Evolutionary conservation across 1,140 invertebrate genomes (phyloP), one percentile per base, ranked within the genome.

Genomic region (Ceratoteleas bidentatus): DNA sequence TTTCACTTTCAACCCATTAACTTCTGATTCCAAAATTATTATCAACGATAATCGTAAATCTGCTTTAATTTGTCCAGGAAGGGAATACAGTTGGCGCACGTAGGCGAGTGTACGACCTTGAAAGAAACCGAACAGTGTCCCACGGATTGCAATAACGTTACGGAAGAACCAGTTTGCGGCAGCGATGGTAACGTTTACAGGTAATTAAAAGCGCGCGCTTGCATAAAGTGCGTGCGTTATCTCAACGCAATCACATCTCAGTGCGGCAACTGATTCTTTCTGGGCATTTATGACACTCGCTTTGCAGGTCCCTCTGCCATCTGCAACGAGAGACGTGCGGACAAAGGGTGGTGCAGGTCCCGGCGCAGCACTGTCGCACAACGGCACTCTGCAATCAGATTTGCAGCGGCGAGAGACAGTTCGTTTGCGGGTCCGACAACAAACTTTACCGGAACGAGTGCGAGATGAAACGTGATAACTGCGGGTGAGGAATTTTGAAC

Each of bases 391-490:
- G 96, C 91, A 95, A 97, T 83, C 92, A 94, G 49, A 93, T 95
- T 82, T 96, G 95, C 85, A 92, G 93, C 64, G 94, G 95, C 16
- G 94, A 95, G 10, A 93, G 94, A 56, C 93, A 95, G 72, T 97
- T 96, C 84, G 96, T 98, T 49, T 99, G 98, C 89, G 97, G 96
- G 24, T 98, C 96, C 6, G 97, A 99, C 88, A 96, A 96, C 87
- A 95, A 96, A 86, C 96, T 98, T 82, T 99, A 99, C 92, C 94
- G 95, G 82, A 98, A 96, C 88, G 95, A 97, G 88, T 99, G 98
- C 87, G 95, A 97, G 87, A 98, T 99, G 97, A 96, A 96, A 88
- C 94, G 95, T 86, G 94, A 96, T 88, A 98, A 98, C 89, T 98
- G 97, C 90, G 97, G 97, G 96, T 96, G 88, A 83, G 62, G 6